Conservation (phyloP, 2,888 invertebrate species). For the Hipparchia semele region DNA sequence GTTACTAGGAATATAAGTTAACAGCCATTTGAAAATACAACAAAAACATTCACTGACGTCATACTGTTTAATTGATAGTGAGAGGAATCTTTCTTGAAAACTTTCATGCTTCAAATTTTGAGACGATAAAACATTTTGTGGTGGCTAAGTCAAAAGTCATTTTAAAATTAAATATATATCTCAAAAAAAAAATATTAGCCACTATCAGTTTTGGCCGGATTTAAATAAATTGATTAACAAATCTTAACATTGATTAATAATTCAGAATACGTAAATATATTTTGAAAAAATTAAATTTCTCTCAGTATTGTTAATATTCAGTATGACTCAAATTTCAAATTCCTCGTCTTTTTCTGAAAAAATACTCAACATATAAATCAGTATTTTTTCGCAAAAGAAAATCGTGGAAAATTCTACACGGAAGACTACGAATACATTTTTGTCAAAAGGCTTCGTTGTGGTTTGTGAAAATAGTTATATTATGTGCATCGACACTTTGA, state of each 20-base stretch:
- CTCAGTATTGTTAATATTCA: slow-evolving; percentile 14
- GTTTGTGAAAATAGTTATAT: slow-evolving; percentile 3
- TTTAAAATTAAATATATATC: slow-evolving; percentile 38
- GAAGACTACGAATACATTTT: slow-evolving; percentile 9
- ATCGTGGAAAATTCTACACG: background rate
- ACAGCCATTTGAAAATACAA: slow-evolving; percentile 28
- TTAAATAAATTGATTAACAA: too few species aligned
- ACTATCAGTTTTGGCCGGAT: too few species aligned
- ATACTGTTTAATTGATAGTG: slow-evolving; percentile 4
- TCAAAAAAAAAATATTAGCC: too few species aligned
- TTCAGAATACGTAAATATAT: too few species aligned
- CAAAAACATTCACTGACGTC: slow-evolving; percentile 15
- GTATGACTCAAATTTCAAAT: slow-evolving; percentile 20
- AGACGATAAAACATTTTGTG: too few species aligned
- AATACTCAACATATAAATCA: background rate
- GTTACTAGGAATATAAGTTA: slow-evolving; percentile 67
- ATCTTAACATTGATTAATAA: too few species aligned
- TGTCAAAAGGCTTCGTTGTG: slow-evolving; percentile 19
- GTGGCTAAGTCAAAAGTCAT: background rate
- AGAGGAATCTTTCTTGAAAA: background rate
- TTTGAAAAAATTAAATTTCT: slow-evolving; percentile 17
- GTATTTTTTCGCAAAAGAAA: slow-evolving; percentile 23
- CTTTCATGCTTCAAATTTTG: too few species aligned
- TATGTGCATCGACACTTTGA: slow-evolving; percentile 24
- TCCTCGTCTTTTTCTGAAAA: slow-evolving; percentile 15